Conservation (phyloP, 2,888 invertebrate genomes). For the Pseudeuparius sepicola region DNA sequence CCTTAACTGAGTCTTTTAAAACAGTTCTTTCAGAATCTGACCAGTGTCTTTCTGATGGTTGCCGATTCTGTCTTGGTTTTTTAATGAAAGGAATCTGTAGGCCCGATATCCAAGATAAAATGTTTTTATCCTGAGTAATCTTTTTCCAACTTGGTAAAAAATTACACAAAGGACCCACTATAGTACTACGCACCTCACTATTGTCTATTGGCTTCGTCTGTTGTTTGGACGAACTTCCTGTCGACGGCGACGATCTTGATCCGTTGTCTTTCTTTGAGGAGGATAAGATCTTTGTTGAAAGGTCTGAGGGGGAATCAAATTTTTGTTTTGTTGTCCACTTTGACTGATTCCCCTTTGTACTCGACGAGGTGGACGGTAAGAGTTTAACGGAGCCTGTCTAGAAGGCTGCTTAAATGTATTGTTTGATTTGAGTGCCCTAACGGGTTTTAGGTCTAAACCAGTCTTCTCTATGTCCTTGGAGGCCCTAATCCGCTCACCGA, state of each 20-base stretch:
- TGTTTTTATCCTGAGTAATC: conserved; percentile 12
- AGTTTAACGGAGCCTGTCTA: conserved; percentile 12
- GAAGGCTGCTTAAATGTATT: conserved; percentile 8
- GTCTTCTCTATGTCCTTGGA: conserved; percentile 12
- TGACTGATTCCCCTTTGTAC: conserved; percentile 12
- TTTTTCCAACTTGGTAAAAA: conserved; percentile 12
- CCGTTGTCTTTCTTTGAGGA: not conserved
- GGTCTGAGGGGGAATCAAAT: not conserved
- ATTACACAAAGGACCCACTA: conserved; percentile 3
- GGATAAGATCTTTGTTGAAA: conserved; percentile 3
- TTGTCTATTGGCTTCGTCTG: conserved; percentile 5
- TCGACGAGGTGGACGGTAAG: conserved; percentile 15
- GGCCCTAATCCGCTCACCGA: conserved; percentile 13
- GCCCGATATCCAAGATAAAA: conserved; percentile 14
- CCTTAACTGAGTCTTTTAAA: conserved; percentile 7
- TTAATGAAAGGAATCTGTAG: conserved; percentile 12
- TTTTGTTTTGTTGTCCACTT: conserved; percentile 11
- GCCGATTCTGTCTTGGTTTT: conserved; percentile 4
- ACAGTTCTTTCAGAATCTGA: conserved; percentile 7
- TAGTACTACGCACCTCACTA: conserved; percentile 9
- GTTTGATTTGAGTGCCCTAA: conserved; percentile 4
- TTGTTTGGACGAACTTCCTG: conserved; percentile 4
- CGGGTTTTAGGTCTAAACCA: conserved; percentile 9
- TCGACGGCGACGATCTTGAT: conserved; percentile 6
- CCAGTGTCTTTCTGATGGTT: conserved; percentile 9